Evolutionary conservation across 2,797 vertebrate genomes (phyloP).

Genomic region (Pseudopleuronectes americanus): DNA sequence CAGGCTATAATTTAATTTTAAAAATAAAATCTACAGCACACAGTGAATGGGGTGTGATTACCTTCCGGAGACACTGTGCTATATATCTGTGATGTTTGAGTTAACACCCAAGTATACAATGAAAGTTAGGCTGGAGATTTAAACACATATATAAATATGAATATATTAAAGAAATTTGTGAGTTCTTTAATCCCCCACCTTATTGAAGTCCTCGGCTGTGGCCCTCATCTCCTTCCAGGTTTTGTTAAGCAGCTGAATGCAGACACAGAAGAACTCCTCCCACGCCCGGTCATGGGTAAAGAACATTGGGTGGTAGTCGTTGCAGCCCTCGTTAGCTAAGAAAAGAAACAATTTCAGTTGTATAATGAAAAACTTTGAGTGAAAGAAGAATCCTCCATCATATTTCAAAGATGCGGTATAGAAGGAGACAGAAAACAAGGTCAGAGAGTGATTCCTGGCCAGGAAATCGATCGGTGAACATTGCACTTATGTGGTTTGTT

Average conservation of each 20-base stretch:
- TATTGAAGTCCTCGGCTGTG: constrained; percentile 97
- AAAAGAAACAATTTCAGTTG: background rate
- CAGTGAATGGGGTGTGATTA: too few relatives aligned
- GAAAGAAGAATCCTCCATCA: background rate
- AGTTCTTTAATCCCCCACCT: constrained; percentile 81
- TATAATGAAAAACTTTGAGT: background rate
- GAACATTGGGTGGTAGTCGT: constrained; percentile 99
- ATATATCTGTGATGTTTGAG: too few relatives aligned
- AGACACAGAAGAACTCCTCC: constrained; percentile 98
- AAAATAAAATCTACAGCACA: too few relatives aligned
- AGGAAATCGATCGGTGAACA: background rate
- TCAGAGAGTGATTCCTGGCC: background rate
- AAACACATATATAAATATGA: background rate
- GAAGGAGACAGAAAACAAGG: background rate
- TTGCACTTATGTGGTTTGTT: background rate
- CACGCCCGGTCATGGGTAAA: constrained; percentile 97
- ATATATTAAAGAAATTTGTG: background rate
- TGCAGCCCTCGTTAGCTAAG: constrained; percentile 95
- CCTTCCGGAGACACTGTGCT: too few relatives aligned
- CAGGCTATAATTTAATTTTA: too few relatives aligned
- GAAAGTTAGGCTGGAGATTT: too few relatives aligned
- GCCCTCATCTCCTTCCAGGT: constrained; percentile 99
- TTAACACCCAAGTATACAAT: too few relatives aligned
- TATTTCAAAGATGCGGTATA: too few relatives aligned
- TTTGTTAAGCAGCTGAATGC: constrained; percentile 97